Evolutionary conservation across 2,797 vertebrate genomes (phyloP).

Genomic region (Novumbra hubbsi): DNA sequence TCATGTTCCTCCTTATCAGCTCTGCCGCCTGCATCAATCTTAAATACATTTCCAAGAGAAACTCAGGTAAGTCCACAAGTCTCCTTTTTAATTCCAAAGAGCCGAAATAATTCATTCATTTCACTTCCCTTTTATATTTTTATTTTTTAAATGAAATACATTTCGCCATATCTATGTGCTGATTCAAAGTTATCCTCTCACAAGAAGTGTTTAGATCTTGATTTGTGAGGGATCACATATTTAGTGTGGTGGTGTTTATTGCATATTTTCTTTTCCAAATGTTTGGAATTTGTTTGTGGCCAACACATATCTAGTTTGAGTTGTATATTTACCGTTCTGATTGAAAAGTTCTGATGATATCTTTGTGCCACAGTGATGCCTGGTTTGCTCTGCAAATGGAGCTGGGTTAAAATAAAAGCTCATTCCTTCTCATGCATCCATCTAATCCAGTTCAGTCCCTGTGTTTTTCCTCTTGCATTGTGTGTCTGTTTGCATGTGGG

Average conservation of each 20-base stretch:
- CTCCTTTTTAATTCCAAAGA: background rate
- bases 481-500: constrained; percentile 15
- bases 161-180: background rate
- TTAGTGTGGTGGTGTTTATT: background rate
- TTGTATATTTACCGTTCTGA: background rate
- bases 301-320: background rate
- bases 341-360: constrained; percentile 18
- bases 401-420: constrained; percentile 4
- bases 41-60: constrained; percentile 94
- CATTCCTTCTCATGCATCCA: constrained; percentile 4
- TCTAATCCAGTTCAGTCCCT: constrained; percentile 20
- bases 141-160: background rate
- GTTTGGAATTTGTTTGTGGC: background rate
- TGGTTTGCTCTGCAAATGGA: background rate
- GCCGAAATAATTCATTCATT: background rate
- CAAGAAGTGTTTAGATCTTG: background rate
- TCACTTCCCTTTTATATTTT: background rate
- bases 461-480: constrained; percentile 2
- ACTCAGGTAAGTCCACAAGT: constrained; percentile 84
- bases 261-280: too few species aligned
- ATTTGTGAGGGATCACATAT: background rate
- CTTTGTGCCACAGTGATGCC: background rate
- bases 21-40: constrained; percentile 82
- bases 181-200: background rate
- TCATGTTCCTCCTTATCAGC: constrained; percentile 81